Evolutionary conservation across 2,888 invertebrate genomes (phyloP).

Genomic region (Agriopis leucophaearia): DNA sequence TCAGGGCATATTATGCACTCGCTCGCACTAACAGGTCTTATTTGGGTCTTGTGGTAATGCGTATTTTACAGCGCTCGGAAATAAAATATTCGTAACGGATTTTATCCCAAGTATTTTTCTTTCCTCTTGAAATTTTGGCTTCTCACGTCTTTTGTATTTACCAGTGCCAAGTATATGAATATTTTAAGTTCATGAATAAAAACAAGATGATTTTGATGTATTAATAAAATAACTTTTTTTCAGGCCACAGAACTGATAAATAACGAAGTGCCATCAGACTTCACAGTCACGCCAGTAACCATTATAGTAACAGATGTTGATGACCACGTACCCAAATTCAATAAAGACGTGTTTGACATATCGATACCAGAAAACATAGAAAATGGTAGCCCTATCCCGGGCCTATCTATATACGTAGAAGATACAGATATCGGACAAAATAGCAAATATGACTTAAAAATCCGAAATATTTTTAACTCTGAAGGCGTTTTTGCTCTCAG

Average conservation of each 20-base stretch:
- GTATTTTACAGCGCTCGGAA: too few species aligned
- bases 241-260: constrained; percentile 91
- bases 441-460: constrained; percentile 88
- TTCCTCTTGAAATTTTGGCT: too few species aligned
- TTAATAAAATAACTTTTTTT: constrained; percentile 48
- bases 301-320: constrained; percentile 93
- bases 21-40: too few species aligned
- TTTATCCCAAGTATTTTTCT: too few species aligned
- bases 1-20: too few species aligned
- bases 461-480: constrained; percentile 87
- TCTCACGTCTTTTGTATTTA: too few species aligned
- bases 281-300: constrained; percentile 89
- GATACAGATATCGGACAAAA: constrained; percentile 92
- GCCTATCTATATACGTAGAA: constrained; percentile 90
- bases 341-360: constrained; percentile 88
- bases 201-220: too few species aligned
- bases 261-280: constrained; percentile 89
- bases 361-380: constrained; percentile 92
- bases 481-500: constrained; percentile 88
- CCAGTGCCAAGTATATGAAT: too few species aligned
- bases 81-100: too few species aligned
- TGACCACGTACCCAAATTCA: constrained; percentile 91
- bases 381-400: constrained; percentile 89
- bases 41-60: too few species aligned
- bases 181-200: too few species aligned